Conservation (phyloP, 2,113 vertebrate genomes). For the Cygnus buccinator region DNA sequence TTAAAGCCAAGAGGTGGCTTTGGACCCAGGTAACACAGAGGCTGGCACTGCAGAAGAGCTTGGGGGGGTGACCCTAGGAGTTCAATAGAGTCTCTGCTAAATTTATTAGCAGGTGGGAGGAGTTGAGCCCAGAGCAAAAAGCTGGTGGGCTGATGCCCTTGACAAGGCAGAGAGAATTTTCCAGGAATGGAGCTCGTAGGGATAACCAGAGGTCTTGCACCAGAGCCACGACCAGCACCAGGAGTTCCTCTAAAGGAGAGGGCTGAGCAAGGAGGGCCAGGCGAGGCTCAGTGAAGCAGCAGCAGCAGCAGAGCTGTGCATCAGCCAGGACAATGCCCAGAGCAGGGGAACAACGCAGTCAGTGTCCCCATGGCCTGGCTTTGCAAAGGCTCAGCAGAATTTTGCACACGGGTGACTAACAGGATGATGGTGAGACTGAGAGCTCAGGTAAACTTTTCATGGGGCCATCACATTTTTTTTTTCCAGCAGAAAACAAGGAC, state of each 20-base stretch:
- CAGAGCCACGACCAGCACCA: not conserved
- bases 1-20: not conserved
- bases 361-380: not conserved
- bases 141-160: not conserved
- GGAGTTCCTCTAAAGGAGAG: not conserved
- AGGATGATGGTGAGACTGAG: not conserved
- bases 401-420: not conserved
- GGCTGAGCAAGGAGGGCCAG: not conserved
- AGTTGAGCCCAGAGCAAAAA: not conserved
- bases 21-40: not conserved
- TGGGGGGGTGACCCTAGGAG: not conserved
- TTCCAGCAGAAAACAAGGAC: not conserved
- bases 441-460: not conserved
- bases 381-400: not conserved
- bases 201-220: not conserved
- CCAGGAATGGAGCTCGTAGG: not conserved
- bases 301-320: not conserved
- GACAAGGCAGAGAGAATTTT: not conserved
- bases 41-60: not conserved
- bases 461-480: not conserved
- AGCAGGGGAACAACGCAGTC: not conserved
- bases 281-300: not conserved
- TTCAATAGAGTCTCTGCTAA: not conserved
- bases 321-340: not conserved
- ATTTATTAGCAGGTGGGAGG: not conserved